Percentiles rank a stretch among this genome's conserved stretches.
Evolutionary conservation across 2,113 vertebrate genomes (phyloP).

Genomic region (Sebastes fasciatus): DNA sequence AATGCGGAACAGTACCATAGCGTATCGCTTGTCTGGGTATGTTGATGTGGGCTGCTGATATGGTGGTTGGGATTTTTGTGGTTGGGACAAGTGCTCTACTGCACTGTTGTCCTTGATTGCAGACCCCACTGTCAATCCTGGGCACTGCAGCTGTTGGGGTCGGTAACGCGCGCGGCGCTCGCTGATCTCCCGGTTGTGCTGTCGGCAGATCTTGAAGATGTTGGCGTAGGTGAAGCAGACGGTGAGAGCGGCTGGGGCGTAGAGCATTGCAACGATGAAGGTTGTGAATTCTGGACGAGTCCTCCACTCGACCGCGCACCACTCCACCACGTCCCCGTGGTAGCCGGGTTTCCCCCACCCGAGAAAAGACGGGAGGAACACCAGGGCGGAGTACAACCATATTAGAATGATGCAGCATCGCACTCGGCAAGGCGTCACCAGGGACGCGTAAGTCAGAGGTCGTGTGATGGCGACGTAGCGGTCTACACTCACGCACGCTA

Average conservation of each 20-base stretch:
- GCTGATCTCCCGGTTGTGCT: conserved; percentile 96
- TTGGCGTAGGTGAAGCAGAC: conserved; percentile 98
- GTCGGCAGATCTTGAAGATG: conserved; percentile 98
- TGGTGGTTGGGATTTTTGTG: conserved; percentile 56
- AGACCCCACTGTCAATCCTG: conserved; percentile 38
- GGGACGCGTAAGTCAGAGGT: conserved; percentile 91
- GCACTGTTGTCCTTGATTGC: conserved; percentile 61
- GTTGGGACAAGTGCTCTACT: conserved; percentile 75
- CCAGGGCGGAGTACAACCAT: conserved; percentile 94
- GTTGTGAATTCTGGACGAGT: conserved; percentile 92
- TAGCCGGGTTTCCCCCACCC: conserved; percentile 98
- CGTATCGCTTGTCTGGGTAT: conserved; percentile 94
- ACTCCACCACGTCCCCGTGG: conserved; percentile 95
- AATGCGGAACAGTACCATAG: conserved; percentile 96
- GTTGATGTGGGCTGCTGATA: conserved; percentile 75
- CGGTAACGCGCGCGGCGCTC: conserved; percentile 93
- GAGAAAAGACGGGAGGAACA: conserved; percentile 95
- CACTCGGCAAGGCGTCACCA: conserved; percentile 92
- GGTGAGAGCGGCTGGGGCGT: conserved; percentile 92
- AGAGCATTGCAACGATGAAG: conserved; percentile 94
- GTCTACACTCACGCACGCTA: conserved; percentile 97
- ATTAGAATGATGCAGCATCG: conserved; percentile 93
- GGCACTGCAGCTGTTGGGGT: conserved; percentile 83
- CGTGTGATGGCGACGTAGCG: conserved; percentile 96
- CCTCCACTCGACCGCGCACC: conserved; percentile 92